phyloP scores from a whole-genome alignment of 2,888 invertebrate genomes.

The Axea sp. region DNA sequence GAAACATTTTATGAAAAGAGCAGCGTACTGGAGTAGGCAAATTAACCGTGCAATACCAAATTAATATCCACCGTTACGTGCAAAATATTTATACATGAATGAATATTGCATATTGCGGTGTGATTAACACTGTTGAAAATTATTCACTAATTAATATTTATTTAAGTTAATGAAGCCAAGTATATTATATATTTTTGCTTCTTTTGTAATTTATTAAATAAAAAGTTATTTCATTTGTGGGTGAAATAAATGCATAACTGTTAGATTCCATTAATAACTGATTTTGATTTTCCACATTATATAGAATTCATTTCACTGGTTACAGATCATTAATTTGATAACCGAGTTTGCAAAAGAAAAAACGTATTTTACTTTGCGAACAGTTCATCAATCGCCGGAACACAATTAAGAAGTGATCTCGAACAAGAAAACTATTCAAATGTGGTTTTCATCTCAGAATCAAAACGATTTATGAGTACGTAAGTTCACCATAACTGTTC shows the following conservation, averaged over 20 bases:
- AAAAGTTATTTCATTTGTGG: background rate
- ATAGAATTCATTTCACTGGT: background rate
- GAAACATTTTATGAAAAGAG: slow-evolving; percentile 56
- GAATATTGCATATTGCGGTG: slow-evolving; percentile 54
- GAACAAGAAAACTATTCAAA: slow-evolving; percentile 4
- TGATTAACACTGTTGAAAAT: slow-evolving; percentile 51
- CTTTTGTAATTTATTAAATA: background rate
- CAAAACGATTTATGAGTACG: slow-evolving; percentile 36
- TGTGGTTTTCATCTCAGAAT: slow-evolving; percentile 18
- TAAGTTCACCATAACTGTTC: slow-evolving; percentile 23
- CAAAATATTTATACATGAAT: slow-evolving; percentile 56
- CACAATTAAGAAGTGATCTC: slow-evolving; percentile 19
- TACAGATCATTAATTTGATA: slow-evolving; percentile 11
- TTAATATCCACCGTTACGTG: slow-evolving; percentile 50
- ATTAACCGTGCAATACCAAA: slow-evolving; percentile 57
- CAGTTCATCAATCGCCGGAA: slow-evolving; percentile 10
- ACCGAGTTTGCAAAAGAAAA: background rate
- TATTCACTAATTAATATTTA: slow-evolving; percentile 54
- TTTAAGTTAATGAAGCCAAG: slow-evolving; percentile 21
- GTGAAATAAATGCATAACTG: background rate
- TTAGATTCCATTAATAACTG: too few relatives aligned
- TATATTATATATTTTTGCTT: slow-evolving; percentile 21
- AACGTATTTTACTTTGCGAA: slow-evolving; percentile 4
- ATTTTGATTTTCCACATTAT: too few relatives aligned
- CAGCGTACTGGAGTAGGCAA: slow-evolving; percentile 40